phyloP scores from a whole-genome alignment of 2,113 vertebrate genomes.

The Argyrosomus japonicus region DNA sequence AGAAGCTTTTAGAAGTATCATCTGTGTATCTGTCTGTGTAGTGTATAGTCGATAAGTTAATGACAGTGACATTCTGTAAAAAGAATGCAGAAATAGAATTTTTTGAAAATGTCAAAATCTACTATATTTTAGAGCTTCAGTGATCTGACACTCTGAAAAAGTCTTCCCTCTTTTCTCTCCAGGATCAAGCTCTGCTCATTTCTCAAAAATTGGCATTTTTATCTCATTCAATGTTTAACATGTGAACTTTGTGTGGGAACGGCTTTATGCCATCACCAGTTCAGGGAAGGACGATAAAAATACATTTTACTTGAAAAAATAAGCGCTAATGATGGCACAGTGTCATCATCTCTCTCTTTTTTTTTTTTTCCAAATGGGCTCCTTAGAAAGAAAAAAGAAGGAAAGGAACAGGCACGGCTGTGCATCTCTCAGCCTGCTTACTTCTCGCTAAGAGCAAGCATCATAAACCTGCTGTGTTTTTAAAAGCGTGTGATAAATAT shows the following conservation, averaged over 20 bases:
- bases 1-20: not conserved
- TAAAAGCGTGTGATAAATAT: conserved; percentile 62
- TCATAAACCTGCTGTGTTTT: conserved; percentile 65
- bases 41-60: not conserved
- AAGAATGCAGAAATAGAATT: not conserved
- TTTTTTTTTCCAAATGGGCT: conserved; percentile 25
- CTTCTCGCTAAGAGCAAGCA: conserved; percentile 45
- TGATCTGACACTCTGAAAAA: not conserved
- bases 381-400: not conserved
- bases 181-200: conserved; percentile 4
- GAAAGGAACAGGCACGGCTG: not conserved
- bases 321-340: conserved; percentile 10
- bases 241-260: not conserved
- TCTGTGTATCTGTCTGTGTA: not conserved
- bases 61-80: not conserved
- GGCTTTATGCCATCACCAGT: not conserved
- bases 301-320: not conserved
- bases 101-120: not conserved
- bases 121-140: not conserved
- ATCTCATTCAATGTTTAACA: not conserved
- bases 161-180: not conserved
- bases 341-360: not conserved
- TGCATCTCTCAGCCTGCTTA: conserved; percentile 41
- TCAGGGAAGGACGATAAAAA: not conserved
- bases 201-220: not conserved